phyloP scores from a whole-genome alignment of 2,888 invertebrate species.

The Nomada lathburiana region DNA sequence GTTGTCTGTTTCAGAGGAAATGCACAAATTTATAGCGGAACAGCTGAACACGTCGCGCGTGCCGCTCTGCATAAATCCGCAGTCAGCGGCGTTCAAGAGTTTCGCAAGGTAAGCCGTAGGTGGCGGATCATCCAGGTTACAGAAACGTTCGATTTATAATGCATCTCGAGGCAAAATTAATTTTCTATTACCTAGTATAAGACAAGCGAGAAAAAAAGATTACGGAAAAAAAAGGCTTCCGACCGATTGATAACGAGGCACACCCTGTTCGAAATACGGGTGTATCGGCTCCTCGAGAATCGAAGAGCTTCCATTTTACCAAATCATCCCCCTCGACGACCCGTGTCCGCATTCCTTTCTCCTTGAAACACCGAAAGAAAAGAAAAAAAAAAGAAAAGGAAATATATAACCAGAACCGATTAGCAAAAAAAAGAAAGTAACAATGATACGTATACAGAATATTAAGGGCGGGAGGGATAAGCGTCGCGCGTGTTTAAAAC shows the following conservation, averaged over 20 bases:
- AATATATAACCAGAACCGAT: background rate
- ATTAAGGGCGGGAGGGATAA: background rate
- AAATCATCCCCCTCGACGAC: slow-evolving; percentile 3
- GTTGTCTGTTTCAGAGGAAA: slow-evolving; percentile 92
- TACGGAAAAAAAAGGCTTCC: background rate
- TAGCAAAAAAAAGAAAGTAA: background rate
- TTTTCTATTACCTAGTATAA: slow-evolving; percentile 5
- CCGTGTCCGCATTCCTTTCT: slow-evolving; percentile 8
- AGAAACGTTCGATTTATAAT: slow-evolving; percentile 36
- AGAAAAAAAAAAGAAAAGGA: background rate
- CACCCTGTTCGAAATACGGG: background rate
- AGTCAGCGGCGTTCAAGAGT: slow-evolving; percentile 99
- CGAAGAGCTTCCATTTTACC: slow-evolving; percentile 34
- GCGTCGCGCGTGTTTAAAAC: background rate
- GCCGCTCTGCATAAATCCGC: slow-evolving; percentile 99
- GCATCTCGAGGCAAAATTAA: slow-evolving; percentile 6
- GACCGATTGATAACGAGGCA: background rate
- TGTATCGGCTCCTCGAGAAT: slow-evolving; percentile 33
- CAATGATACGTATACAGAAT: background rate
- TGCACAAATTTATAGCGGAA: slow-evolving; percentile 99
- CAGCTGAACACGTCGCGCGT: slow-evolving; percentile 97
- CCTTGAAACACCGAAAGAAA: background rate
- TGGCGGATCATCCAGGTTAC: slow-evolving; percentile 52
- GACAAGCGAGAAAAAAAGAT: background rate
- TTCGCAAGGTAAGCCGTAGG: slow-evolving; percentile 96